Evolutionary conservation across 2,113 vertebrate genomes (phyloP), one percentile per base, ranked within the genome.

Genomic region (Shinisaurus crocodilurus): DNA sequence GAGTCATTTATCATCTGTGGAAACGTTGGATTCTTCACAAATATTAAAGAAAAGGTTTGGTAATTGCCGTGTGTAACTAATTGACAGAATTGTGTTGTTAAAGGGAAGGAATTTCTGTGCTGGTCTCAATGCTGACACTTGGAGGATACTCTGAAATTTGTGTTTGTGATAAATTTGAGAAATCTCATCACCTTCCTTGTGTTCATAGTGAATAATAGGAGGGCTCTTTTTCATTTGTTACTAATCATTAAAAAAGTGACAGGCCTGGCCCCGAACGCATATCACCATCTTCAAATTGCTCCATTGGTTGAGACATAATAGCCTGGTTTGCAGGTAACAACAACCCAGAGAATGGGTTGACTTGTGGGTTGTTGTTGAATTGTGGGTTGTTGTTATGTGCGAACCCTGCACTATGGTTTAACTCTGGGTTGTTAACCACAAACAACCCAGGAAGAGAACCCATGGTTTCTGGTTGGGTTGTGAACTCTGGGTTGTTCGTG

Each of bases 1-100:
- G 93, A 97, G 95, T 94, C 93, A 97, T 97, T 97, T 96, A 97
- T 98, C 97, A 97, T 96, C 92, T 91, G 96, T 91, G 87, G 92
- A 96, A 97, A 97, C 93, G 96, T 97, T 96, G 93, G 91, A 93
- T 96, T 96, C 95, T 95, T 94, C 93, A 94, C 94, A 95, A 96
- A 96, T 95, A 97, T 95, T 94, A 97, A 94, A 95, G 94, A 92
- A 96, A 96, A 96, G 90, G 74, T 57, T 89, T 93, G 87, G 93
- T 96, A 97, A 96, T 96, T 94, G 94, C 93, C 91, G 63, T 89
- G 95, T 96, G 90, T 90, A 88, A 92, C 89, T 97, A 97, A 97
- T 95, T 96, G 97, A 96, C 97, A 96, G 95, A 96, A 97, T 87
- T 89, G 96, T 96, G 96, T 94, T 57, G 1, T 45, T 89, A 89